Evolutionary conservation across 2,797 vertebrate genomes (phyloP).

Genomic region (Gila robusta): DNA sequence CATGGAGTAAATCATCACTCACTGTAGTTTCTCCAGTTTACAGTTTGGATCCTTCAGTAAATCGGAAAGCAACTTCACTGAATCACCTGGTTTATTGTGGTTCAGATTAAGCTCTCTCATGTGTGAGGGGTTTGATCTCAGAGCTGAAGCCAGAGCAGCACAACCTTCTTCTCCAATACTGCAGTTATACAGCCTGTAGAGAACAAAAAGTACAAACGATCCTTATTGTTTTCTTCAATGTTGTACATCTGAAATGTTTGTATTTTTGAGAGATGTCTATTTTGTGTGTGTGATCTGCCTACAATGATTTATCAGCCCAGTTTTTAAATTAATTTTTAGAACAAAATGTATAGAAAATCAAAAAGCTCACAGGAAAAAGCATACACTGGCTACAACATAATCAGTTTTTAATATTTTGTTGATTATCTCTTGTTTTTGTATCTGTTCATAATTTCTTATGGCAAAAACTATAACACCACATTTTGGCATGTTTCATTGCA

Average conservation of each 20-base stretch:
- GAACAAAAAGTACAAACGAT: background rate
- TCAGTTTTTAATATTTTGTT: too few relatives aligned
- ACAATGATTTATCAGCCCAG: background rate
- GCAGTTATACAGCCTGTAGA: background rate
- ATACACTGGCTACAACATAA: too few relatives aligned
- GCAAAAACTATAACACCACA: too few relatives aligned
- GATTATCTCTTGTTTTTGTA: too few relatives aligned
- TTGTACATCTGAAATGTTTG: background rate
- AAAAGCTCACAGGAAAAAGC: too few relatives aligned
- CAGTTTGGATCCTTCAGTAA: background rate
- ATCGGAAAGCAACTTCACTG: background rate
- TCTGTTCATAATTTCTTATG: too few relatives aligned
- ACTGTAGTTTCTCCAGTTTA: background rate
- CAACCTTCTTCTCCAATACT: background rate
- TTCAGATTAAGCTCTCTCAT: background rate
- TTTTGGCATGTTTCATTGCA: too few relatives aligned
- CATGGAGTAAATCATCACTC: background rate
- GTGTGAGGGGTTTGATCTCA: background rate
- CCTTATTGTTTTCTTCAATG: background rate
- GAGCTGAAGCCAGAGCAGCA: background rate
- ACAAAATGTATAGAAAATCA: too few relatives aligned
- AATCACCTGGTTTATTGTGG: background rate
- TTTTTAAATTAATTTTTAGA: background rate
- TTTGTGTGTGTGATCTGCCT: background rate
- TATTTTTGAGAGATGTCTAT: background rate